Evolutionary conservation across 2,797 vertebrate species (phyloP).

Genomic region (Rhincodon typus): DNA sequence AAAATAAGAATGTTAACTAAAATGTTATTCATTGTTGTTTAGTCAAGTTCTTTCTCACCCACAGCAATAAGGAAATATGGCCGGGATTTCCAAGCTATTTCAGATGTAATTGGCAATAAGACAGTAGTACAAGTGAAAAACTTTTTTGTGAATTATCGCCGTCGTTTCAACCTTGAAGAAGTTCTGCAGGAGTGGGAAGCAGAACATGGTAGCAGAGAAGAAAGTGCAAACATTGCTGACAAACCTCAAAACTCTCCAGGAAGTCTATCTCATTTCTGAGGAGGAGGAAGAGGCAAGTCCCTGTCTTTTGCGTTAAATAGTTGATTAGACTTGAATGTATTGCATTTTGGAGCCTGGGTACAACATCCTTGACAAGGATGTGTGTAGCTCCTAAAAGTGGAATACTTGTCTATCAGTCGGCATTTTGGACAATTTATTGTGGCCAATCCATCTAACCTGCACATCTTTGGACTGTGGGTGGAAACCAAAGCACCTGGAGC

Average conservation of each 20-base stretch:
- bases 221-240: conserved; percentile 61
- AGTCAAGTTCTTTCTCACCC: conserved; percentile 17
- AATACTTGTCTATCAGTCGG: too few relatives aligned
- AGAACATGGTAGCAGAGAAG: conserved; percentile 75
- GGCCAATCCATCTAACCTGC: too few relatives aligned
- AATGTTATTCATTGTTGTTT: not conserved
- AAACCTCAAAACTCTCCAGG: conserved; percentile 72
- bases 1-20: not conserved
- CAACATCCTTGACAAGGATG: too few relatives aligned
- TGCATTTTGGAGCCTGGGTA: too few relatives aligned
- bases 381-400: too few relatives aligned
- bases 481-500: too few relatives aligned
- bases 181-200: conserved; percentile 89
- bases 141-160: conserved; percentile 88
- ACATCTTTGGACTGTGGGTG: too few relatives aligned
- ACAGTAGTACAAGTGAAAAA: conserved; percentile 89
- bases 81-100: conserved; percentile 86
- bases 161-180: conserved; percentile 87
- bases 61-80: conserved; percentile 86
- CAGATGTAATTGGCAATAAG: conserved; percentile 89
- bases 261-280: too few relatives aligned
- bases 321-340: not conserved
- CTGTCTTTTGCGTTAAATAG: not conserved
- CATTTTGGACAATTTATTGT: too few relatives aligned
- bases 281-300: conserved; percentile 73